Conservation (phyloP, 2,888 invertebrate species). For the Chymomyza caudatula region DNA sequence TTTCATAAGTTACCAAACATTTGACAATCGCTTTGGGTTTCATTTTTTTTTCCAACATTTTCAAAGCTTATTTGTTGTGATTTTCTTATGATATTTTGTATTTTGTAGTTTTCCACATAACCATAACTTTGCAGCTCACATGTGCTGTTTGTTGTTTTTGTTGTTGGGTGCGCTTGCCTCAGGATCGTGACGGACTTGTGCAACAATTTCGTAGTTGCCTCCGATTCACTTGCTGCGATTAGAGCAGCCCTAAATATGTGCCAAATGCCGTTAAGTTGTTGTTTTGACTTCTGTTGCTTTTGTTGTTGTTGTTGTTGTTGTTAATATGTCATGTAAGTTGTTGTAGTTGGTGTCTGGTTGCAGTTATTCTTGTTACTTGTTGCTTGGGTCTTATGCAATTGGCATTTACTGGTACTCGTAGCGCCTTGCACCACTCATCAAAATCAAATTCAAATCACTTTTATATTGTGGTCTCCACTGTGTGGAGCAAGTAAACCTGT, state of each 20-base stretch:
- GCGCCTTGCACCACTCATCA: neutral
- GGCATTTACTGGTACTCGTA: neutral
- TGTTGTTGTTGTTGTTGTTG: slow-evolving; percentile 21
- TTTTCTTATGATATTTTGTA: slow-evolving; percentile 41
- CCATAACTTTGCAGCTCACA: slow-evolving; percentile 48
- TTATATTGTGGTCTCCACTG: neutral
- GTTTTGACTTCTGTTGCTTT: slow-evolving; percentile 3
- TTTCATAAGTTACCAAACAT: slow-evolving; percentile 55
- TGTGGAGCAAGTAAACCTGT: neutral
- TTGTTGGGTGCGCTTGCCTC: neutral
- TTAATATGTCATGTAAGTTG: neutral
- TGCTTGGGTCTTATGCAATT: neutral
- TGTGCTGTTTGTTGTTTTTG: neutral
- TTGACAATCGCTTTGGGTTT: slow-evolving; percentile 45
- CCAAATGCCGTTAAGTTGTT: slow-evolving; percentile 11
- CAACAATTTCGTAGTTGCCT: slow-evolving; percentile 46
- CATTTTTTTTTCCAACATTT: neutral
- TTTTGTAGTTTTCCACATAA: slow-evolving; percentile 35
- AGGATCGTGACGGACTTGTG: slow-evolving; percentile 73
- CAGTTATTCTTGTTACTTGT: neutral
- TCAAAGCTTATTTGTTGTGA: slow-evolving; percentile 55
- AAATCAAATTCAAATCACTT: neutral
- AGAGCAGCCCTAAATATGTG: slow-evolving; percentile 44
- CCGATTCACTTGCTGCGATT: slow-evolving; percentile 52
- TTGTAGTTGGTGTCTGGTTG: slow-evolving; percentile 17